Percentiles rank a stretch among this genome's conserved stretches.
Evolutionary conservation across 2,113 vertebrate species (phyloP).

Genomic region (Lepus americanus): DNA sequence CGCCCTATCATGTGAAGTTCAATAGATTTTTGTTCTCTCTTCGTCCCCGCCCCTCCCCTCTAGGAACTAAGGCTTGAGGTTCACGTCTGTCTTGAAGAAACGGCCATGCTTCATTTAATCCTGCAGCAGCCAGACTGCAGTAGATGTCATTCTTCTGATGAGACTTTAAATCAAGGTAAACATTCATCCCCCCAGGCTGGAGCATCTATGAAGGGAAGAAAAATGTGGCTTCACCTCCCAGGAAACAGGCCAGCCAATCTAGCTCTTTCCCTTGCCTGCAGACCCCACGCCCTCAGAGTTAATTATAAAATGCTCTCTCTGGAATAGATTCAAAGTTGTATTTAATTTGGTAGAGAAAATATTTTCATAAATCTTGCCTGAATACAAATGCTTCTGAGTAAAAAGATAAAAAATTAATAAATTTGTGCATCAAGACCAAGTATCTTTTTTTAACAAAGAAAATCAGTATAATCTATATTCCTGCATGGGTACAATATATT

Average conservation of each 20-base stretch:
- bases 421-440: background rate
- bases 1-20: conserved; percentile 65
- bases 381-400: conserved; percentile 28
- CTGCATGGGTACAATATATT: background rate
- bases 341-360: conserved; percentile 60
- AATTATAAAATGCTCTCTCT: conserved; percentile 61
- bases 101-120: conserved; percentile 87
- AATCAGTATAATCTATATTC: background rate
- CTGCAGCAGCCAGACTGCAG: conserved; percentile 69
- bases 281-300: conserved; percentile 1
- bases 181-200: conserved; percentile 81
- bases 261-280: conserved; percentile 20
- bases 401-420: conserved; percentile 39
- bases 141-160: conserved; percentile 85
- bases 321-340: conserved; percentile 38
- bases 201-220: conserved; percentile 74
- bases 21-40: conserved; percentile 80
- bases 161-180: conserved; percentile 90
- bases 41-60: conserved; percentile 71
- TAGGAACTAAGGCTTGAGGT: conserved; percentile 83
- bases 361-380: conserved; percentile 63
- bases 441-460: conserved; percentile 1
- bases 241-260: conserved; percentile 18
- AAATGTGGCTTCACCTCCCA: conserved; percentile 69
- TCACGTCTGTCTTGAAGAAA: conserved; percentile 86